Base-by-base conservation (phyloP, 2,888 invertebrate genomes). In the Trichogramma dendrolimi region DNA sequence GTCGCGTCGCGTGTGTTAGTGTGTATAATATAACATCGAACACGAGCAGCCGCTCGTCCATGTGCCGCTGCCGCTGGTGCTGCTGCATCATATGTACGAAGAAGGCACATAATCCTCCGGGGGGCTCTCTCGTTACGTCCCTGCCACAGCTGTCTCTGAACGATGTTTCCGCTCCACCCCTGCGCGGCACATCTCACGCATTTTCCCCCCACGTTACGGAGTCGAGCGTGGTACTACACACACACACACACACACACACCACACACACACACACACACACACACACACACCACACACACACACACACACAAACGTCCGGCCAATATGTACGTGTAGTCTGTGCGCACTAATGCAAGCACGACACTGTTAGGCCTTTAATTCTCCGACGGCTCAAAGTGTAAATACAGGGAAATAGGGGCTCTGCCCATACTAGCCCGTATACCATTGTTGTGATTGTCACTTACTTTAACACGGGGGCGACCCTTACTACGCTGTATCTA, bases 81-180 rank as follows among this genome's bases (percentile, higher is more conserved):
- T 2, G 14, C 27, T 27, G 27, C 27, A 27, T 27, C 27, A 27
- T 27, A 27, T 27, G 27, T 27, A 46, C 8, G 8, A 46, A 46
- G 10, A 46, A 11, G 46, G 11, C 42, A 58, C 47, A 48, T 60
- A 61, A 61, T 58, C 61, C 64, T 57, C 46, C 58, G 55, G 58
- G 61, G 61, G 53, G 46, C 56, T 55, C 65, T 57, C 55, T 56
- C 59, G 59, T 2, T 68, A 77, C 79, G 74, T 62, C 67, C 74
- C 76, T 78, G 78, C 67, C 71, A 73, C 78, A 77, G 78, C 78
- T 79, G 79, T 76, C 76, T 75, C 72, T 75, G 73, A 75, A 76
- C 75, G 69, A 73, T 73, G 73, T 75, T 75, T 74, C 73, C 74
- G 72, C 72, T 71, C 71, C 70, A 58, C 65, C 65, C 60, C 55